phyloP scores from a whole-genome alignment of 2,888 invertebrate species.

The Pollenia amentaria region DNA sequence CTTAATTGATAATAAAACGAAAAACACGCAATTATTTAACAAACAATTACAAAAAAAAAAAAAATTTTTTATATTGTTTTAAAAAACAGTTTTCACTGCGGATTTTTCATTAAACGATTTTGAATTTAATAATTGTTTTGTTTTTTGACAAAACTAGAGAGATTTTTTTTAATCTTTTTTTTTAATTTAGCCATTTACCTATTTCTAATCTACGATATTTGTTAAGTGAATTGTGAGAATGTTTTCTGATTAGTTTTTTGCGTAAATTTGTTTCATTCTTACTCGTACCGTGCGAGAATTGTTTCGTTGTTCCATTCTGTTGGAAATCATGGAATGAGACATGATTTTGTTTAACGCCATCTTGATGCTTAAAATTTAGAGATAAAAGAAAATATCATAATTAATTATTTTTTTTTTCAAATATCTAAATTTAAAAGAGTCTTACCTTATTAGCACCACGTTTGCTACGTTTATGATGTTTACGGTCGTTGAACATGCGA shows the following conservation, averaged over 20 bases:
- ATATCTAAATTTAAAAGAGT: neutral
- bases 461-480: slow-evolving; percentile 94
- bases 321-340: slow-evolving; percentile 96
- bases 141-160: neutral
- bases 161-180: slow-evolving; percentile 37
- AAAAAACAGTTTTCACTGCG: too few species aligned
- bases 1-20: slow-evolving; percentile 14
- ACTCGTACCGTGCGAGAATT: slow-evolving; percentile 92
- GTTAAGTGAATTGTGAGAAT: slow-evolving; percentile 85
- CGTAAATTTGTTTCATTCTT: slow-evolving; percentile 88
- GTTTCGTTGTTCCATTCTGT: slow-evolving; percentile 94
- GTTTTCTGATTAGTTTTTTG: slow-evolving; percentile 85
- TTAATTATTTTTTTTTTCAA: neutral
- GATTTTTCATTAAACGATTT: neutral
- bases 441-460: slow-evolving; percentile 90
- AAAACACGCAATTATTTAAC: slow-evolving; percentile 27
- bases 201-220: slow-evolving; percentile 85
- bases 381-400: neutral
- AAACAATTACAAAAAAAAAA: neutral
- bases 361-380: slow-evolving; percentile 86
- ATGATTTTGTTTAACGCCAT: slow-evolving; percentile 92
- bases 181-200: slow-evolving; percentile 83
- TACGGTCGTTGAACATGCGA: slow-evolving; percentile 93
- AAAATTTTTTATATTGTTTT: too few species aligned
- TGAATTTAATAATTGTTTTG: neutral